These are phyloP conservation scores for Morpho achilles DNA, from an alignment of 2,888 invertebrate species.

Conservation along the genomic window DNA sequence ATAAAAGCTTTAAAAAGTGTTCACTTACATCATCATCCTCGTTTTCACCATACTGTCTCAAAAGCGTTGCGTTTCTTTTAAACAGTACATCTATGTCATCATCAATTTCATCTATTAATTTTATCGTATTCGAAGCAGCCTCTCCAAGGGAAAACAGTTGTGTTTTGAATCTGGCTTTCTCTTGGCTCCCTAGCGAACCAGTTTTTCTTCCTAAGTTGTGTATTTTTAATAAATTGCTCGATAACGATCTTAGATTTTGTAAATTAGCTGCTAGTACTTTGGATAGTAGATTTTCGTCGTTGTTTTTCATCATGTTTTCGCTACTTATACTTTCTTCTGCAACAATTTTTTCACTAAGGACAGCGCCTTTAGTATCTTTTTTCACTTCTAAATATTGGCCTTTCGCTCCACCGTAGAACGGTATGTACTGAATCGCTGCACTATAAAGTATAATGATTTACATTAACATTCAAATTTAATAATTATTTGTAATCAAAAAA, in stretches of 20 bases:
- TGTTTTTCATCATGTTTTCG: slow-evolving; percentile 59
- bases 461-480: background rate
- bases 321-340: slow-evolving; percentile 64
- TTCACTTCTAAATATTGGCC: slow-evolving; percentile 83
- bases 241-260: slow-evolving; percentile 77
- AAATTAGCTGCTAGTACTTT: slow-evolving; percentile 76
- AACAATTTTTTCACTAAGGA: slow-evolving; percentile 69
- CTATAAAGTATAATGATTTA: slow-evolving; percentile 34
- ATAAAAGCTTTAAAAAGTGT: background rate
- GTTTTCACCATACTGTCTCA: slow-evolving; percentile 40
- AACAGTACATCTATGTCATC: slow-evolving; percentile 70
- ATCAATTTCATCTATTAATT: slow-evolving; percentile 74
- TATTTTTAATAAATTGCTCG: slow-evolving; percentile 78
- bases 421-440: slow-evolving; percentile 64
- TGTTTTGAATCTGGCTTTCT: slow-evolving; percentile 77
- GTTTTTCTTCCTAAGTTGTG: slow-evolving; percentile 81
- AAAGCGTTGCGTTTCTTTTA: slow-evolving; percentile 47
- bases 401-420: slow-evolving; percentile 86
- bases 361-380: slow-evolving; percentile 71
- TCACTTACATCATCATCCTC: slow-evolving; percentile 54
- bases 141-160: slow-evolving; percentile 78
- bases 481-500: too few relatives aligned
- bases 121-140: slow-evolving; percentile 78
- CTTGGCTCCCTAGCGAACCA: slow-evolving; percentile 73
- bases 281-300: slow-evolving; percentile 57